Evolutionary conservation across 2,113 vertebrate genomes (phyloP).

Genomic region (Chiloscyllium plagiosum): DNA sequence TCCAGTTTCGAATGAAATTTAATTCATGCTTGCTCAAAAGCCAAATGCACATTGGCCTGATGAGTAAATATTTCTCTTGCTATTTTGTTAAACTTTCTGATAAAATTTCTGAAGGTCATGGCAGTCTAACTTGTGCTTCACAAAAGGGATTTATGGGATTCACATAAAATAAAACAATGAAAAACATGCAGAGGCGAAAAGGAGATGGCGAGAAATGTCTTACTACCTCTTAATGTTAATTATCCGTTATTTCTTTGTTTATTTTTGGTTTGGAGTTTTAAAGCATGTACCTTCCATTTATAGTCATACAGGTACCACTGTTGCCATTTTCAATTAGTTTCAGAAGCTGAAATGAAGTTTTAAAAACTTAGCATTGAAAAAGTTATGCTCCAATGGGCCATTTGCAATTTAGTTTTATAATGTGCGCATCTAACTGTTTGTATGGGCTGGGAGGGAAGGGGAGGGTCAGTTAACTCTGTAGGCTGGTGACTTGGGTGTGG

Average conservation of each 20-base stretch:
- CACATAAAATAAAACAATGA: not conserved
- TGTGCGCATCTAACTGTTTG: not conserved
- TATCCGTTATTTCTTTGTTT: not conserved
- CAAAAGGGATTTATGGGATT: not conserved
- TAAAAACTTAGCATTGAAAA: not conserved
- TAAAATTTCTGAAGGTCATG: not conserved
- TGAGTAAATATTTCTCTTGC: not conserved
- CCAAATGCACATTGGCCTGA: not conserved
- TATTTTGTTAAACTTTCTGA: not conserved
- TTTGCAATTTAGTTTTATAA: not conserved
- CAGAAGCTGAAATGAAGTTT: not conserved
- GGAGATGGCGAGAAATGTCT: not conserved
- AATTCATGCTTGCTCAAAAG: not conserved
- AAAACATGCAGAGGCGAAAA: not conserved
- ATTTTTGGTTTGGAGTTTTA: not conserved
- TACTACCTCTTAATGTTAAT: not conserved
- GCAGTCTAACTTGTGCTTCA: not conserved
- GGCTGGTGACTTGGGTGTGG: too few relatives aligned
- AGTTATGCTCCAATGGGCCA: not conserved
- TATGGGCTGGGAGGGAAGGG: not conserved
- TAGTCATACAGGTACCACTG: not conserved
- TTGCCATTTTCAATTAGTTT: not conserved
- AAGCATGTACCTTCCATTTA: not conserved
- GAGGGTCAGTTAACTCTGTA: too few relatives aligned
- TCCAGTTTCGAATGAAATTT: not conserved